Evolutionary conservation across 1,140 invertebrate species (phyloP).

Genomic region (Diabrotica virgifera): DNA sequence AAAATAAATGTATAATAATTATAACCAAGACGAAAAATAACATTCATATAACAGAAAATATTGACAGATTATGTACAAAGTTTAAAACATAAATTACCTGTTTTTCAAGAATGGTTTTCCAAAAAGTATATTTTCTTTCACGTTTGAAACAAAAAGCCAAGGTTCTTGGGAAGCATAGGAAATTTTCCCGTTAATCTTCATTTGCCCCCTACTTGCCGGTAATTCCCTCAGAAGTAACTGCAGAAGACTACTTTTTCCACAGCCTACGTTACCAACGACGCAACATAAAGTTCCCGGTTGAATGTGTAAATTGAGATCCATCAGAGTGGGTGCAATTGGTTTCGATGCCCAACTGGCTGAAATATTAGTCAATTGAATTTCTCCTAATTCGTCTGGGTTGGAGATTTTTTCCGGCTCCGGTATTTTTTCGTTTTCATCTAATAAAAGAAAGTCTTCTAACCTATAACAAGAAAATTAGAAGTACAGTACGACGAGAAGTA

Average conservation of each 20-base stretch:
- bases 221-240: slow-evolving; percentile 61
- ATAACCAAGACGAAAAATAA: too few relatives aligned
- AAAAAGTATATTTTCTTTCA: slow-evolving; percentile 78
- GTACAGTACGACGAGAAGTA: too few relatives aligned
- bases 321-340: slow-evolving; percentile 59
- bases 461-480: too few relatives aligned
- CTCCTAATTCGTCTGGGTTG: slow-evolving; percentile 40
- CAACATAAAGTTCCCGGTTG: slow-evolving; percentile 65
- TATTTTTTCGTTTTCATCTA: too few relatives aligned
- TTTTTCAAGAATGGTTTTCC: slow-evolving; percentile 62
- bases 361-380: slow-evolving; percentile 48
- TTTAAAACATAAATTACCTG: slow-evolving; percentile 43
- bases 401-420: not conserved
- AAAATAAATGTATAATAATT: not conserved
- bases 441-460: too few relatives aligned
- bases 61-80: too few relatives aligned
- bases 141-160: slow-evolving; percentile 68
- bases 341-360: slow-evolving; percentile 60
- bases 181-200: slow-evolving; percentile 60
- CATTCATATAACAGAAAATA: not conserved
- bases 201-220: slow-evolving; percentile 56
- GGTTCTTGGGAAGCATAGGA: slow-evolving; percentile 75
- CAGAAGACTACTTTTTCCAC: slow-evolving; percentile 77
- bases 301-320: slow-evolving; percentile 60
- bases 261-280: slow-evolving; percentile 73